Conservation (phyloP, 2,888 invertebrate species). For the Scaptomyza cyrtandrae region DNA sequence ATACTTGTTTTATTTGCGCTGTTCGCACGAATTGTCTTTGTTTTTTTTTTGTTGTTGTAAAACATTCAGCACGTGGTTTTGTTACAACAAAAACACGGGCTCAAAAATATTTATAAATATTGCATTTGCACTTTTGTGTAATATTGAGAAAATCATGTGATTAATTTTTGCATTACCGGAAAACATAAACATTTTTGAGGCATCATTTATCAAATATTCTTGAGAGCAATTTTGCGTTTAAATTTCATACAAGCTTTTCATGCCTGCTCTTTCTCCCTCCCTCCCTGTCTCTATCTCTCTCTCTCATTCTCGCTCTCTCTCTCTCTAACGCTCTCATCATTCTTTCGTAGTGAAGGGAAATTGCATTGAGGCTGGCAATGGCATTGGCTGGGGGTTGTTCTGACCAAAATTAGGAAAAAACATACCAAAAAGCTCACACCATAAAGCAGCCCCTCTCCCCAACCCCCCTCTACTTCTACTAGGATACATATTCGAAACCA, state of each 20-base stretch:
- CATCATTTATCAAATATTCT: constrained; percentile 10
- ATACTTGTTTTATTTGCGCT: constrained; percentile 38
- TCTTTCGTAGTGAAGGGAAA: constrained; percentile 55
- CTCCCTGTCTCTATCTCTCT: background rate
- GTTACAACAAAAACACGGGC: background rate
- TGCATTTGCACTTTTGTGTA: background rate
- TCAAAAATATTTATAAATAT: background rate
- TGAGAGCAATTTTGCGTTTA: constrained; percentile 8
- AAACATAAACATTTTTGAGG: constrained; percentile 36
- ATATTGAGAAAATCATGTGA: constrained; percentile 18
- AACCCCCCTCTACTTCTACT: constrained; percentile 3
- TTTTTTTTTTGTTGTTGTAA: background rate
- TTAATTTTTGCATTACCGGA: constrained; percentile 40
- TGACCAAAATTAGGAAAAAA: constrained; percentile 37
- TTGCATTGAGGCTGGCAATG: constrained; percentile 82
- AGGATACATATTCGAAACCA: constrained; percentile 13
- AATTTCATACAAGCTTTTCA: constrained; percentile 47
- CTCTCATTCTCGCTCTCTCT: background rate
- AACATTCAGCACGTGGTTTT: constrained; percentile 39
- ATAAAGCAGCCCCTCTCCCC: constrained; percentile 1
- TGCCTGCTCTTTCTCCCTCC: constrained; percentile 9
- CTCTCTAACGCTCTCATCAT: constrained; percentile 29
- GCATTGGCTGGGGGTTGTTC: constrained; percentile 77
- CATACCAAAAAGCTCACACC: constrained; percentile 41
- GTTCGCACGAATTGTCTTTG: constrained; percentile 28